A percentile compares a stretch with the other conserved stretches of the same genome.
phyloP scores from a whole-genome alignment of 2,888 invertebrate species.

The Rhodophaea formosa region DNA sequence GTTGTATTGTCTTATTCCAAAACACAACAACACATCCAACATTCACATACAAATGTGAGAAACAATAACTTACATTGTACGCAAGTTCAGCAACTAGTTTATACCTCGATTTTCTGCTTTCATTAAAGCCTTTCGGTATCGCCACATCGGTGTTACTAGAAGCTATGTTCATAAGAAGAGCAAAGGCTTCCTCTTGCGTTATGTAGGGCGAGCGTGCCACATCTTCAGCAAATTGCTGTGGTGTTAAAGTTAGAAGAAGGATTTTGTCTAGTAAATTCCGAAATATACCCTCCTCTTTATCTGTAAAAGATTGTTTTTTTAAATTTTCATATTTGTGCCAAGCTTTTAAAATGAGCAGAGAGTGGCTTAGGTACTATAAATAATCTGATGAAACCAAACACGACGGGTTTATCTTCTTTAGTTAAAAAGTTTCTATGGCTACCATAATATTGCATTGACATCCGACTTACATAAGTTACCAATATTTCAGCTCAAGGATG shows the following conservation, averaged over 20 bases:
- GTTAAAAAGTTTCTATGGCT: too few species aligned
- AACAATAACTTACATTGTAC: slow-evolving; percentile 2
- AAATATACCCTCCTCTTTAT: background rate
- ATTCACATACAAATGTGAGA: too few species aligned
- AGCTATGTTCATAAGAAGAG: slow-evolving; percentile 7
- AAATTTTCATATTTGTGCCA: too few species aligned
- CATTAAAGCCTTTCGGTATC: slow-evolving; percentile 9
- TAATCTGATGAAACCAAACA: too few species aligned
- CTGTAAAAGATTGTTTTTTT: background rate
- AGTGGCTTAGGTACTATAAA: too few species aligned
- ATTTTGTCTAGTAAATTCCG: slow-evolving; percentile 3
- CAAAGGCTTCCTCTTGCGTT: slow-evolving; percentile 4
- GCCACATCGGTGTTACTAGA: background rate
- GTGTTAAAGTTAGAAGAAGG: slow-evolving; percentile 4
- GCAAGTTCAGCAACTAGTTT: slow-evolving; percentile 3
- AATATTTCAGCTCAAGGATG: too few species aligned
- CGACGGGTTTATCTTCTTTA: too few species aligned
- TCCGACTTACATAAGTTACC: too few species aligned
- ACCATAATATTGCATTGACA: too few species aligned
- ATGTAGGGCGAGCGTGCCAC: background rate
- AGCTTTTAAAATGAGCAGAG: too few species aligned
- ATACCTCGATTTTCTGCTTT: background rate
- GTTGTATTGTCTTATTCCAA: background rate
- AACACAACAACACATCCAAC: background rate
- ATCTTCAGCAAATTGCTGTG: slow-evolving; percentile 2